These are phyloP conservation scores for Sacculina carcini DNA, from an alignment of 2,888 invertebrate species.

Conservation along the genomic window DNA sequence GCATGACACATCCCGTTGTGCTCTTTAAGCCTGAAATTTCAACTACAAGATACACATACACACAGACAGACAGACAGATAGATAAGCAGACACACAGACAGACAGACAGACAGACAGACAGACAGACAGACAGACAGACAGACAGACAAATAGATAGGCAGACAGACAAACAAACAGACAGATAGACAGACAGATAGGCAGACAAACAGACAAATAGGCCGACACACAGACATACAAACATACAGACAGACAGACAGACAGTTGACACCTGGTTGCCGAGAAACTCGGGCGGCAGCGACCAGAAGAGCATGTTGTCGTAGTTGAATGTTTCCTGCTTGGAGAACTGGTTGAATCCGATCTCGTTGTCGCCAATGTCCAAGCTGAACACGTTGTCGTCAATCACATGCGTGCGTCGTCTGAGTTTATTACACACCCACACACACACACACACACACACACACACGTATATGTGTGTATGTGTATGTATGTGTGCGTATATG, in stretches of 20 bases:
- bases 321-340: background rate
- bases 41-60: too few relatives aligned
- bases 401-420: constrained; percentile 10
- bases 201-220: too few relatives aligned
- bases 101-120: background rate
- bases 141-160: too few relatives aligned
- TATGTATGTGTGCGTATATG: too few relatives aligned
- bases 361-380: constrained; percentile 9
- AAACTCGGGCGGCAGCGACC: constrained; percentile 36
- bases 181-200: too few relatives aligned
- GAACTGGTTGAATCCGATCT: constrained; percentile 11
- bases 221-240: too few relatives aligned
- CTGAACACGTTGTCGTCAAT: constrained; percentile 8
- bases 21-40: too few relatives aligned
- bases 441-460: background rate
- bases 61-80: too few relatives aligned
- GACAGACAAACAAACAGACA: too few relatives aligned
- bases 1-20: too few relatives aligned
- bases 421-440: background rate
- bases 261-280: background rate
- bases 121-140: background rate
- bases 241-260: background rate
- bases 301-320: constrained; percentile 27
- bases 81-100: too few relatives aligned
- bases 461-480: too few relatives aligned